Evolutionary conservation across 2,797 vertebrate species (phyloP).

Genomic region (Dromococcyx pavoninus): DNA sequence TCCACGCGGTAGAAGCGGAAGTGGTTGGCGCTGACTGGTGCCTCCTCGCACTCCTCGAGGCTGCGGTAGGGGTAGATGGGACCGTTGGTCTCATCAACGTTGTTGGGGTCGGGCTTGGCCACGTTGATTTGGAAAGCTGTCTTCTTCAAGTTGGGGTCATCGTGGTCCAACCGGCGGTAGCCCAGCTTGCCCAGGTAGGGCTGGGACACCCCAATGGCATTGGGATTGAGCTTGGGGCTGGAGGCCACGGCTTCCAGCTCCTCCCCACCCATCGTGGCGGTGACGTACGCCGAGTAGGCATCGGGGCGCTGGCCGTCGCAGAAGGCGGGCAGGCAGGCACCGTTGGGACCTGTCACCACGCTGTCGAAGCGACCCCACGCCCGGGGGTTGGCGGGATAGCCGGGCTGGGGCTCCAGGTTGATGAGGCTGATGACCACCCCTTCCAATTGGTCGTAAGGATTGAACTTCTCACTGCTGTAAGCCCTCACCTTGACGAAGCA

Average conservation of each 20-base stretch:
- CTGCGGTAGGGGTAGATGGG: conserved; percentile 92
- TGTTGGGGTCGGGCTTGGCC: conserved; percentile 89
- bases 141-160: conserved; percentile 88
- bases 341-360: conserved; percentile 89
- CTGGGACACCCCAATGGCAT: conserved; percentile 88
- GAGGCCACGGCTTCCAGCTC: conserved; percentile 94
- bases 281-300: conserved; percentile 92
- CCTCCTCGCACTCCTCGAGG: conserved; percentile 87
- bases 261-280: conserved; percentile 90
- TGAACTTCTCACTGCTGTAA: conserved; percentile 93
- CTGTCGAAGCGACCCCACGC: conserved; percentile 98
- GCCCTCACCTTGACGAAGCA: conserved; percentile 96
- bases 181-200: conserved; percentile 90
- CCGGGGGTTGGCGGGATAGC: conserved; percentile 89
- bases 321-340: conserved; percentile 95
- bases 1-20: conserved; percentile 95
- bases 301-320: conserved; percentile 85
- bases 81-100: conserved; percentile 86
- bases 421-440: conserved; percentile 91
- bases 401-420: conserved; percentile 92
- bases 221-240: conserved; percentile 85
- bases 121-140: conserved; percentile 91
- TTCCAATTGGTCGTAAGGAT: conserved; percentile 88
- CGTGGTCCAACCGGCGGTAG: conserved; percentile 91
- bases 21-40: conserved; percentile 85